Conservation (phyloP, 1,140 invertebrate genomes). For the Oscheius sp. region DNA sequence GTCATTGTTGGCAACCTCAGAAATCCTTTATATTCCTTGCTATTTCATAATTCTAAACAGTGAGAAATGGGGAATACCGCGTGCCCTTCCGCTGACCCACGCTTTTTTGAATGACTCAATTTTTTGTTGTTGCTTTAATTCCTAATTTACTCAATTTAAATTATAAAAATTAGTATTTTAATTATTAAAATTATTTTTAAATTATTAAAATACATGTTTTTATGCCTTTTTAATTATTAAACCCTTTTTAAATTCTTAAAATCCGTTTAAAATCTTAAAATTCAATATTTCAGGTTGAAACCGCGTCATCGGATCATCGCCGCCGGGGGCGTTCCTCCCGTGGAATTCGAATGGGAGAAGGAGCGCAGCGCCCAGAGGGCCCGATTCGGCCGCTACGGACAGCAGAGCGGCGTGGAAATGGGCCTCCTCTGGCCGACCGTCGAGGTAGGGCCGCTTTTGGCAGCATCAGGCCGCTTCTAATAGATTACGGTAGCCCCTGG, state of each 20-base stretch:
- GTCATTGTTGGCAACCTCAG: too few species aligned
- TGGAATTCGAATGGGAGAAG: constrained; percentile 52
- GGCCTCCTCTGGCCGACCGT: constrained; percentile 55
- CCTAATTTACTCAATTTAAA: too few species aligned
- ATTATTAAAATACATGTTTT: too few species aligned
- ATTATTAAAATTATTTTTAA: too few species aligned
- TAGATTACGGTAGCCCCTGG: too few species aligned
- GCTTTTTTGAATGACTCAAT: neutral
- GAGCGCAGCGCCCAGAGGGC: constrained; percentile 39
- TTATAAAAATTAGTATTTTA: too few species aligned
- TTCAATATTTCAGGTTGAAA: constrained; percentile 42
- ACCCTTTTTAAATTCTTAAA: too few species aligned
- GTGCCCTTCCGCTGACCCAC: neutral
- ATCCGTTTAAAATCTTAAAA: too few species aligned
- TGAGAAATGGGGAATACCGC: neutral
- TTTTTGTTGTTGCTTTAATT: neutral
- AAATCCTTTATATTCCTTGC: too few species aligned
- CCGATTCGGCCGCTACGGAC: constrained; percentile 52
- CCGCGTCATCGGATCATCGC: constrained; percentile 49
- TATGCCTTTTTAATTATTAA: too few species aligned
- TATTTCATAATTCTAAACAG: neutral
- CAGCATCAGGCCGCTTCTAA: too few species aligned
- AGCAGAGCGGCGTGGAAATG: constrained; percentile 51
- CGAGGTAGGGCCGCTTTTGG: constrained; percentile 38
- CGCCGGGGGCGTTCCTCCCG: constrained; percentile 55